Evolutionary conservation across 2,797 vertebrate genomes (phyloP).

Genomic region (Pelochelys cantorii): DNA sequence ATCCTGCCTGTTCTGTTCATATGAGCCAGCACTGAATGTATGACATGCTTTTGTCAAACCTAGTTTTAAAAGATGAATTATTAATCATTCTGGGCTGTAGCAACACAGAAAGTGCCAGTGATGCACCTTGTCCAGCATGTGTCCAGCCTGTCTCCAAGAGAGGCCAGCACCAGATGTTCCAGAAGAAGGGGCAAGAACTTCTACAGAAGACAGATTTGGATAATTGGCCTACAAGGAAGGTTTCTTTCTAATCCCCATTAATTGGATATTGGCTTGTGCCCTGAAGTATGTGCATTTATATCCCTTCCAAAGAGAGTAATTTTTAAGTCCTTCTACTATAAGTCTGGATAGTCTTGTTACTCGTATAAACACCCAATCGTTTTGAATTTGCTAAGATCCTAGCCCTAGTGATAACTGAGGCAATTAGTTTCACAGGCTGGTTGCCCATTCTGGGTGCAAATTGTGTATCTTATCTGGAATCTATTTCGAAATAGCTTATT

Average conservation of each 20-base stretch:
- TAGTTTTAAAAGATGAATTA: not conserved
- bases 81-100: not conserved
- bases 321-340: not conserved
- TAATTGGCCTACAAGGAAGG: not conserved
- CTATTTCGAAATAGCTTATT: no score
- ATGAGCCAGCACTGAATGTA: not conserved
- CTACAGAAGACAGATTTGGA: not conserved
- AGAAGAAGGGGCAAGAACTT: not conserved
- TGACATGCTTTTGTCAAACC: not conserved
- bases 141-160: not conserved
- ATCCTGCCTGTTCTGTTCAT: not conserved
- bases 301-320: not conserved
- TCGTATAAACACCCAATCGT: not conserved
- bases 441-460: not conserved
- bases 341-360: not conserved
- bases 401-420: not conserved
- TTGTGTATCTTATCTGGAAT: no score
- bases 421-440: not conserved
- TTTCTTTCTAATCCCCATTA: not conserved
- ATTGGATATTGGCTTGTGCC: not conserved
- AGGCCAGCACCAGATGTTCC: not conserved
- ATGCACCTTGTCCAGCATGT: fast-evolving
- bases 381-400: not conserved
- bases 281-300: not conserved
- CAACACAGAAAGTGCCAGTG: fast-evolving